Evolutionary conservation across 2,888 invertebrate genomes (phyloP), one percentile per base, ranked within the genome.

Genomic region (Spilarctia lutea): DNA sequence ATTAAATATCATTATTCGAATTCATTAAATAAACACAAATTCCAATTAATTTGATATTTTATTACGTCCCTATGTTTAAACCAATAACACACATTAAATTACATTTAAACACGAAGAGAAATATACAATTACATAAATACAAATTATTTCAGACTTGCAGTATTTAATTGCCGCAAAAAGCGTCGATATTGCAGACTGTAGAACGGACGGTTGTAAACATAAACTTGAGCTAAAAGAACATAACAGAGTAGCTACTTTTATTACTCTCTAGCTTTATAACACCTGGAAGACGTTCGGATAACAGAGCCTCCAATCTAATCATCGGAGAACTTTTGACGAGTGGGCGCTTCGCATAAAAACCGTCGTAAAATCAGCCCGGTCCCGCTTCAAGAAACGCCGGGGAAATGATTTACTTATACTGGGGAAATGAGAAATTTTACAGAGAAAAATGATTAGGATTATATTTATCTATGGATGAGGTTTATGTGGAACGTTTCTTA

Each of bases 361-460:
- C 79, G 83, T 84, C 85, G 78, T 85, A 83, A 84, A 85, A 85
- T 83, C 78, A 80, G 75, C 79, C 74, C 79, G 65, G 76, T 76
- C 78, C 79, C 80, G 78, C 75, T 72, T 68, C 72, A 76, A 78
- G 68, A 74, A 80, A 79, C 78, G 67, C 65, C 72, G 78, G 85
- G 60, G 81, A 85, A 85, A 85, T 84, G 79, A 79, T 85, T 85
- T 80, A 84, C 84, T 83, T 84, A 83, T 72, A 73, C 68, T 73
- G 20, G 75, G 85, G 85, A 85, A 85, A 85, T 85, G 83, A 84
- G 83, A 83, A 82, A 76, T 81, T 83, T 83, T 72, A 79, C 81
- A 83, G 79, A 83, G 76, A 85, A 84, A 83, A 78, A 83, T 71
- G 42, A 81, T 82, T 78, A 79, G 77, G 77, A 84, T 73, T 69